A percentile compares a stretch with the other conserved stretches of the same genome.
Evolutionary conservation across 2,113 vertebrate genomes (phyloP).

Genomic region (Stegostoma tigrinum): DNA sequence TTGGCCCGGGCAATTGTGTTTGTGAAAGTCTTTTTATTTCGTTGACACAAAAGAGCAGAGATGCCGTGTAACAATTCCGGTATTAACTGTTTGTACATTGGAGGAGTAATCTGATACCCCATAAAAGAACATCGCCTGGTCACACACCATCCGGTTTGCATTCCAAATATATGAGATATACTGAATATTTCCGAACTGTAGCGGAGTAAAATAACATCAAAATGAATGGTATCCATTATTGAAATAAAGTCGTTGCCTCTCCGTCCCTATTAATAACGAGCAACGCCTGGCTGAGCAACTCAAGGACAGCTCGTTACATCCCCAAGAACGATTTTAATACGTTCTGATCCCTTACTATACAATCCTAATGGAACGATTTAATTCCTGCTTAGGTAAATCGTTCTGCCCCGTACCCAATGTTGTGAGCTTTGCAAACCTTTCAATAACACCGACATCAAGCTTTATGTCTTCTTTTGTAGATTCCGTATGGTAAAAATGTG

Average conservation of each 20-base stretch:
- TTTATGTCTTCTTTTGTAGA: not conserved
- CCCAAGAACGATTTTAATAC: not conserved
- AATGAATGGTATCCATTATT: not conserved
- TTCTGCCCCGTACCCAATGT: not conserved
- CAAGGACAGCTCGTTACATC: not conserved
- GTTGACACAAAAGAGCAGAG: not conserved
- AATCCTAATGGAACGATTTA: not conserved
- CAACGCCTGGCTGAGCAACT: not conserved
- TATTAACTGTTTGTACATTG: constrained; percentile 13
- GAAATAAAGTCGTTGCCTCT: not conserved
- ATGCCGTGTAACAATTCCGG: not conserved
- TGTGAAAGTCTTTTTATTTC: not conserved
- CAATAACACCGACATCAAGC: not conserved
- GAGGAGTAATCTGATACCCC: not conserved
- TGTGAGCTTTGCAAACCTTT: not conserved
- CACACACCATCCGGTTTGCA: not conserved
- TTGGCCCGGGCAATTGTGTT: not conserved
- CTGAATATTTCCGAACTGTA: not conserved
- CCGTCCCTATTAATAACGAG: not conserved
- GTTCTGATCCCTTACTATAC: not conserved
- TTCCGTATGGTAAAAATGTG: not conserved
- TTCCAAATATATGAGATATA: not conserved
- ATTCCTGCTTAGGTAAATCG: not conserved
- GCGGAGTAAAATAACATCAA: not conserved
- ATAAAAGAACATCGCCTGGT: not conserved